phyloP scores from a whole-genome alignment of 2,113 vertebrate genomes.

The Myrmecophaga tridactyla region DNA sequence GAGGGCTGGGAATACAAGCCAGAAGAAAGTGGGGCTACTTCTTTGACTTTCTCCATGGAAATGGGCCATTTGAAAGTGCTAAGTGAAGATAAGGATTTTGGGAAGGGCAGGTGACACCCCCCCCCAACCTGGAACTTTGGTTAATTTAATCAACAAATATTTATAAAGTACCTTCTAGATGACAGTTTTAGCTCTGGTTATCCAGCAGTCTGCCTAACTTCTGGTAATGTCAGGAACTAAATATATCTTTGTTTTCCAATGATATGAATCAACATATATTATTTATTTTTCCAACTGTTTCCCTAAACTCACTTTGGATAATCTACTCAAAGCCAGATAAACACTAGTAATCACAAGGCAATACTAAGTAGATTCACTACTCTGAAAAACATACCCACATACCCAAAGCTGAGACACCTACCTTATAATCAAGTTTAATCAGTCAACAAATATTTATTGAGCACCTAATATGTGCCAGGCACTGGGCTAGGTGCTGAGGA shows the following conservation, averaged over 20 bases:
- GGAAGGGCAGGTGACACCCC: background rate
- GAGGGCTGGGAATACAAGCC: background rate
- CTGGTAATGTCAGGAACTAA: background rate
- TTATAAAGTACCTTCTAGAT: background rate
- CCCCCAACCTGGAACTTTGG: background rate
- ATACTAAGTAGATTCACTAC: background rate
- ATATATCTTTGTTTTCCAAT: background rate
- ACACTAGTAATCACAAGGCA: background rate
- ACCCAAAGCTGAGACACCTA: background rate
- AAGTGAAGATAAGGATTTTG: background rate
- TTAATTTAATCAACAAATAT: background rate
- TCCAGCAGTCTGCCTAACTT: background rate
- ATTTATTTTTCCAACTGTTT: background rate
- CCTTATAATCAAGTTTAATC: background rate
- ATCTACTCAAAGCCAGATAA: background rate
- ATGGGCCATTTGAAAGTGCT: background rate
- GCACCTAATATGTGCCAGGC: background rate
- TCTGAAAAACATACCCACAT: background rate
- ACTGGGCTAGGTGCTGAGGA: background rate
- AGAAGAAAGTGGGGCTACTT: background rate
- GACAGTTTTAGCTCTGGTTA: background rate
- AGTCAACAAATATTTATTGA: background rate
- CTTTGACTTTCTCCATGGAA: background rate
- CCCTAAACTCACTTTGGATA: background rate
- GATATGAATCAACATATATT: background rate